Conservation (phyloP, 2,888 invertebrate genomes). For the Tipula helvola region DNA sequence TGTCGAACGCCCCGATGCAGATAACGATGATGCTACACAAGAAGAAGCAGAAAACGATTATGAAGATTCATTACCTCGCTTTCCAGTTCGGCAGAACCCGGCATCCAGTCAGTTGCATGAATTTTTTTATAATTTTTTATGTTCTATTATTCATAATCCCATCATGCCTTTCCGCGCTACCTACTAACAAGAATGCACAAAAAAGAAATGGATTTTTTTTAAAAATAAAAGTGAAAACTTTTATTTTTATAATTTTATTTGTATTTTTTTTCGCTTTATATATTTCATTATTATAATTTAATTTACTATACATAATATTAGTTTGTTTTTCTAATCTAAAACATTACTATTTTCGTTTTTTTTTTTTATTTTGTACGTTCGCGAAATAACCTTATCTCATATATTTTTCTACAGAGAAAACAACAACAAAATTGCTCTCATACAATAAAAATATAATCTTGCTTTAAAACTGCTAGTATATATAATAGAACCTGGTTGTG, state of each 20-base stretch:
- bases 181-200: neutral
- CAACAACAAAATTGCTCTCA: neutral
- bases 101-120: slow-evolving; percentile 18
- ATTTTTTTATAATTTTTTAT: slow-evolving; percentile 17
- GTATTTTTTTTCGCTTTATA: neutral
- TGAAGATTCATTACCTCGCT: neutral
- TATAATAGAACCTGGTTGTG: neutral
- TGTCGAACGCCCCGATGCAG: neutral
- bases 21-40: slow-evolving; percentile 22
- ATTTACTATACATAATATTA: neutral
- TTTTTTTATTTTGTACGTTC: neutral
- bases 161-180: neutral
- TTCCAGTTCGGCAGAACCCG: neutral
- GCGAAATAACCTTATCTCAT: neutral
- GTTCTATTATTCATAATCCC: slow-evolving; percentile 10
- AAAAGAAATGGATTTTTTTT: neutral
- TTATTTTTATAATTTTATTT: neutral
- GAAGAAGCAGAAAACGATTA: slow-evolving; percentile 20
- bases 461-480: neutral
- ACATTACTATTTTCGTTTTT: neutral
- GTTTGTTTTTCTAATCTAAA: neutral
- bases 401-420: neutral
- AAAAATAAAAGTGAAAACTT: neutral
- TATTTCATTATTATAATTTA: neutral
- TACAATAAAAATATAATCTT: neutral